These are phyloP conservation scores for Acrobasis repandana DNA, from an alignment of 2,888 invertebrate genomes.

Conservation along the genomic window DNA sequence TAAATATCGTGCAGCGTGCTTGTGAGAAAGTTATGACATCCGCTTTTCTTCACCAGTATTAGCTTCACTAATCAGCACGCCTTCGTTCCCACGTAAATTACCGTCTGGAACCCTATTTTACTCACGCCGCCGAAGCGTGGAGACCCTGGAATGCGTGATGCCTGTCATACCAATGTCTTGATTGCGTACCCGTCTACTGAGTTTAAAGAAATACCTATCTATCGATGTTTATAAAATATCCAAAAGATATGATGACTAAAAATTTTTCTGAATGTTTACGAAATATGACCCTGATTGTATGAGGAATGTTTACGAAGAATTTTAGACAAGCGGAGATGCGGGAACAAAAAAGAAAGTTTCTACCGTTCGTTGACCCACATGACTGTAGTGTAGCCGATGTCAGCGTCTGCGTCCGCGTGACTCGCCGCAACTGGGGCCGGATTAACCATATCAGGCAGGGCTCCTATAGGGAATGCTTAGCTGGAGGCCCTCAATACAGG, in stretches of 20 bases:
- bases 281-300: constrained; percentile 9
- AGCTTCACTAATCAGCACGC: not conserved
- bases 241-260: not conserved
- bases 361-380: constrained; percentile 78
- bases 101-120: constrained; percentile 13
- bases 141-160: constrained; percentile 10
- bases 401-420: constrained; percentile 4
- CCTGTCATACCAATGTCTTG: constrained; percentile 7
- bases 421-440: not conserved
- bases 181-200: not conserved
- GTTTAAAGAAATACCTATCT: not conserved
- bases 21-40: constrained; percentile 9
- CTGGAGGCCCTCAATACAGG: no score
- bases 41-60: constrained; percentile 1
- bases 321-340: constrained; percentile 2
- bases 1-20: not conserved
- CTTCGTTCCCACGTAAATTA: constrained; percentile 14
- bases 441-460: no score
- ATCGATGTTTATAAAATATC: not conserved
- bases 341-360: constrained; percentile 65
- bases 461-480: no score
- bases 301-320: constrained; percentile 10
- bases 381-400: constrained; percentile 41
- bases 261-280: not conserved
- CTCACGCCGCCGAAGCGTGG: constrained; percentile 16